phyloP scores from a whole-genome alignment of 1,140 invertebrate genomes.

The Tribolium castaneum region DNA sequence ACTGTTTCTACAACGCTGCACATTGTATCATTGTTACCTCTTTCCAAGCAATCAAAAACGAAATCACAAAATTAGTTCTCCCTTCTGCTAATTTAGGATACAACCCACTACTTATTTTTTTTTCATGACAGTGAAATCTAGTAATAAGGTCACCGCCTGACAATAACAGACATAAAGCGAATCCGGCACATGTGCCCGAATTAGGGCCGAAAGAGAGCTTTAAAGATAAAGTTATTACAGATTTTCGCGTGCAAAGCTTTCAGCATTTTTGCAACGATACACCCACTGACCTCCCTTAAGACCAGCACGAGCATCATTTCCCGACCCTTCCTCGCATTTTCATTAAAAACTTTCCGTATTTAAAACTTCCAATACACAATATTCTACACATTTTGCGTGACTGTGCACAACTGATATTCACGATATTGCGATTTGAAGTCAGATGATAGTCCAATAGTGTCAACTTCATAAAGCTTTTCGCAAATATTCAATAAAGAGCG shows the following conservation, averaged over 20 bases:
- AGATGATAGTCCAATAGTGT: not conserved
- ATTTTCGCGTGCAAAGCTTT: slow-evolving; percentile 5
- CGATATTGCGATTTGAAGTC: not conserved
- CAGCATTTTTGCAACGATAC: not conserved
- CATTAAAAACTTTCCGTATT: slow-evolving; percentile 30
- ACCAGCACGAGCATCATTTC: slow-evolving; percentile 5
- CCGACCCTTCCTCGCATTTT: not conserved
- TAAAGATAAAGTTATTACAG: slow-evolving; percentile 28
- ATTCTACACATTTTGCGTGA: not conserved
- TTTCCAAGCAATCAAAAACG: not conserved
- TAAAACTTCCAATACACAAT: slow-evolving; percentile 12
- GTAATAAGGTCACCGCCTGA: not conserved
- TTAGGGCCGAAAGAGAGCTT: slow-evolving; percentile 12
- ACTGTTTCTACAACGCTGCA: not conserved
- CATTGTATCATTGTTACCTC: not conserved
- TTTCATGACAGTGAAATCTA: not conserved
- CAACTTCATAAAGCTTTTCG: not conserved
- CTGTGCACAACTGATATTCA: not conserved
- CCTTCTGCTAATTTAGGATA: too few species aligned
- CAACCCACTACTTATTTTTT: not conserved
- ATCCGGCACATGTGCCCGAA: not conserved
- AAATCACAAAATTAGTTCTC: too few species aligned
- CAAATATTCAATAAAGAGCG: not conserved
- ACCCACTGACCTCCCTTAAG: slow-evolving; percentile 18
- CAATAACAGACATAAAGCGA: slow-evolving; percentile 5